Conservation (phyloP, 1,140 invertebrate species). For the Pristionchus pacificus region DNA sequence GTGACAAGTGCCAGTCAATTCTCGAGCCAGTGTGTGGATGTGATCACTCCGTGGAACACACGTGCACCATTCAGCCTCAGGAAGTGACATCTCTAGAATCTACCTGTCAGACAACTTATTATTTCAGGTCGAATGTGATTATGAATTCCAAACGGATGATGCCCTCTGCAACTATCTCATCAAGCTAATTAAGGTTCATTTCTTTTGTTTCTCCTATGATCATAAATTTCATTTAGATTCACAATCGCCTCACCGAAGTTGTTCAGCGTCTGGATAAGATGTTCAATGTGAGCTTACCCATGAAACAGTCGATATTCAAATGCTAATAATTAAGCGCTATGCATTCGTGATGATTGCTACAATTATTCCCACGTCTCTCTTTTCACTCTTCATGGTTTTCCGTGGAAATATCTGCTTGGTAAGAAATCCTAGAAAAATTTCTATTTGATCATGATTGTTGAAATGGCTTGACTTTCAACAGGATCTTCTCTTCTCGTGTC, state of each 20-base stretch:
- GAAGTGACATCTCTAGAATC: too few relatives aligned
- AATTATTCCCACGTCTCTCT: slow-evolving; percentile 37
- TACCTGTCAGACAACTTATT: too few relatives aligned
- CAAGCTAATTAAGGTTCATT: background rate
- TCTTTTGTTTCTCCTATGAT: too few relatives aligned
- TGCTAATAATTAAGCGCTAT: slow-evolving; percentile 32
- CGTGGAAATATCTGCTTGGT: too few relatives aligned
- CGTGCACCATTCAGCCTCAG: too few relatives aligned
- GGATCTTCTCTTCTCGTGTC: slow-evolving; percentile 16
- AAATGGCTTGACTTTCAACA: background rate
- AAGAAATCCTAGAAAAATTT: background rate
- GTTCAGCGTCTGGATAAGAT: background rate
- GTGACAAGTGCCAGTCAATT: too few relatives aligned
- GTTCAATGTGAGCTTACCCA: background rate
- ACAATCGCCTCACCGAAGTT: background rate
- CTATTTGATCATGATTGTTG: background rate
- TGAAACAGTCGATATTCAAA: background rate
- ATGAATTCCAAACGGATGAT: too few relatives aligned
- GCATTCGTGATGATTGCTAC: slow-evolving; percentile 41
- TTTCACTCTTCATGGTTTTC: slow-evolving; percentile 17
- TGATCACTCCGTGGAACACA: too few relatives aligned
- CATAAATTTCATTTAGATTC: too few relatives aligned
- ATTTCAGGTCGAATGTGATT: too few relatives aligned
- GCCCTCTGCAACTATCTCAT: background rate
- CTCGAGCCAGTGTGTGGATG: too few relatives aligned